Evolutionary conservation across 2,797 vertebrate species (phyloP).

Genomic region (Platyrinchus mystaceus): DNA sequence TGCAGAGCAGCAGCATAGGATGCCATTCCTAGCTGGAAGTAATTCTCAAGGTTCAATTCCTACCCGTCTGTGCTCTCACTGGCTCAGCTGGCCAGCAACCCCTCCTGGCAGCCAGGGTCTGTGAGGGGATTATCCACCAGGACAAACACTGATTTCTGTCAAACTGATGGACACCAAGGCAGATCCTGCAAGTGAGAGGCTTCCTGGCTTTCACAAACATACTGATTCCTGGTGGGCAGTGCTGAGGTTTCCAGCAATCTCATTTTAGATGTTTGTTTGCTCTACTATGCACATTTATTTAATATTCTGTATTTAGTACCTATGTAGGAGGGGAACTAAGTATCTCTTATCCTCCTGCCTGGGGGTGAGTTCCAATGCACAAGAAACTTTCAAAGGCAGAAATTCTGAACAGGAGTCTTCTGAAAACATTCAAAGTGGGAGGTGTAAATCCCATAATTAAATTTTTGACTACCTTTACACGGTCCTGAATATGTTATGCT

Average conservation of each 20-base stretch:
- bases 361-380: not conserved
- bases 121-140: fast-evolving
- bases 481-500: not conserved
- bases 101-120: not conserved
- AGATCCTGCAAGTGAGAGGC: not conserved
- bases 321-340: not conserved
- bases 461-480: not conserved
- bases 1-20: not conserved
- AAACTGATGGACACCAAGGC: not conserved
- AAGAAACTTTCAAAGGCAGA: not conserved
- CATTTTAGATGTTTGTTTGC: not conserved
- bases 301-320: not conserved
- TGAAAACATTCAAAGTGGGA: not conserved
- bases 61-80: not conserved
- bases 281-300: not conserved
- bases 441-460: not conserved
- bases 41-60: not conserved
- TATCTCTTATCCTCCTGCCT: not conserved
- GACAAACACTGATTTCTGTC: not conserved
- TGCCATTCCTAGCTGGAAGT: not conserved
- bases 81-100: not conserved
- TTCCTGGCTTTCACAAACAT: not conserved
- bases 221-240: not conserved
- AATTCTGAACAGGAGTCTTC: not conserved
- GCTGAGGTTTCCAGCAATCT: not conserved